These are phyloP conservation scores for Cyanoramphus novaezelandiae DNA, from an alignment of 2,113 vertebrate species.

Conservation along the genomic window DNA sequence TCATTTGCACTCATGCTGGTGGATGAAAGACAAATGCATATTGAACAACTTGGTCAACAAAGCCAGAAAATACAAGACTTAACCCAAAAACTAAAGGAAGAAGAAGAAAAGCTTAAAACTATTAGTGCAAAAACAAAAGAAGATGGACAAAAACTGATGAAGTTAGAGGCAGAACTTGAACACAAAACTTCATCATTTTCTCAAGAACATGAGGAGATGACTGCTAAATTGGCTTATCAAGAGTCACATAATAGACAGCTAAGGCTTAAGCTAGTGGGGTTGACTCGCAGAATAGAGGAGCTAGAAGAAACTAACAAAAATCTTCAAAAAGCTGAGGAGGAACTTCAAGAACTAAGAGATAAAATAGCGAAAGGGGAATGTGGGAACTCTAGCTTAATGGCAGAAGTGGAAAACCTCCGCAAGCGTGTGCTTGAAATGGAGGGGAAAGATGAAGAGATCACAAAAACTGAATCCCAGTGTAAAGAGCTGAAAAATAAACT, in stretches of 20 bases:
- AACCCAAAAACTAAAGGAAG: constrained; percentile 85
- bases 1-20: constrained; percentile 96
- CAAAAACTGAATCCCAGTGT: constrained; percentile 89
- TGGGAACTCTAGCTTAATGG: constrained; percentile 86
- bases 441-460: constrained; percentile 95
- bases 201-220: constrained; percentile 91
- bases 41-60: constrained; percentile 90
- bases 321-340: constrained; percentile 89
- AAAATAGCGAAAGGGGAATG: constrained; percentile 92
- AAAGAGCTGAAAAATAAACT: constrained; percentile 87
- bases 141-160: constrained; percentile 87
- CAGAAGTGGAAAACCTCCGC: constrained; percentile 90
- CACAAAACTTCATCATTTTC: constrained; percentile 78
- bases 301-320: constrained; percentile 87
- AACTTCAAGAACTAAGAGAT: constrained; percentile 88
- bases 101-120: constrained; percentile 81
- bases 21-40: constrained; percentile 92
- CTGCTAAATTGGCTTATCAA: constrained; percentile 81
- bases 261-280: constrained; percentile 81
- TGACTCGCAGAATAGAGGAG: constrained; percentile 85
- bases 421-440: constrained; percentile 96
- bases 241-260: constrained; percentile 89
- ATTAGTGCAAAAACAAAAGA: constrained; percentile 79
- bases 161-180: constrained; percentile 87
- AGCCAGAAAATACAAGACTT: constrained; percentile 90